A percentile compares a stretch with the other conserved stretches of the same genome.
Conservation (phyloP, 2,888 invertebrate genomes). For the Drosophila mimica region DNA sequence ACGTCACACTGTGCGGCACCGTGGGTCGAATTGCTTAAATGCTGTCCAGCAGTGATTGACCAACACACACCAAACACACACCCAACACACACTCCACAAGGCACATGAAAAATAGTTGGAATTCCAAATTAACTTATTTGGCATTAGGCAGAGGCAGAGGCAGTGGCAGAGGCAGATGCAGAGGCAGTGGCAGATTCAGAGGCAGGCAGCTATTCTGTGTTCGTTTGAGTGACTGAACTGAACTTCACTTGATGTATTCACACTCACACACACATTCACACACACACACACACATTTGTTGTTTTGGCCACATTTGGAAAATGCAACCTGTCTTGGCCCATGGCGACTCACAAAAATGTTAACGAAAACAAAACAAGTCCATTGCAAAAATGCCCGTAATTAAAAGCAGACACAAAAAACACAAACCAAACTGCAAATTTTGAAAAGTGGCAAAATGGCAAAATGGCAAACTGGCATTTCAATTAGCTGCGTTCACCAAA, state of each 20-base stretch:
- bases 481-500: conserved; percentile 67
- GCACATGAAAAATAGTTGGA: conserved; percentile 62
- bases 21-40: conserved; percentile 48
- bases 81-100: conserved; percentile 1
- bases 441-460: conserved; percentile 42
- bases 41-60: conserved; percentile 33
- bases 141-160: conserved; percentile 47
- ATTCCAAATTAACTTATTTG: conserved; percentile 72
- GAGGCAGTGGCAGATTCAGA: neutral
- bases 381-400: conserved; percentile 69
- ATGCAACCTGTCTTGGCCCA: conserved; percentile 75
- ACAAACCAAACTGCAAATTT: conserved; percentile 20
- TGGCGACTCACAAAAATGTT: conserved; percentile 72
- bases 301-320: conserved; percentile 59
- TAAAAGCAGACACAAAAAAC: conserved; percentile 49
- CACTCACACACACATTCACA: neutral
- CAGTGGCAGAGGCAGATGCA: too few species aligned
- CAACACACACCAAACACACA: conserved; percentile 16
- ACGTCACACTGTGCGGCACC: conserved; percentile 64
- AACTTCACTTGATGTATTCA: conserved; percentile 41
- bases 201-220: neutral
- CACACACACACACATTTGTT: conserved; percentile 26
- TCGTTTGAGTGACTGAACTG: conserved; percentile 46
- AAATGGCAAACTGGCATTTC: conserved; percentile 73
- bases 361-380: conserved; percentile 52